These are phyloP conservation scores for Meteorus colon DNA, from an alignment of 2,888 invertebrate genomes.

Conservation along the genomic window DNA sequence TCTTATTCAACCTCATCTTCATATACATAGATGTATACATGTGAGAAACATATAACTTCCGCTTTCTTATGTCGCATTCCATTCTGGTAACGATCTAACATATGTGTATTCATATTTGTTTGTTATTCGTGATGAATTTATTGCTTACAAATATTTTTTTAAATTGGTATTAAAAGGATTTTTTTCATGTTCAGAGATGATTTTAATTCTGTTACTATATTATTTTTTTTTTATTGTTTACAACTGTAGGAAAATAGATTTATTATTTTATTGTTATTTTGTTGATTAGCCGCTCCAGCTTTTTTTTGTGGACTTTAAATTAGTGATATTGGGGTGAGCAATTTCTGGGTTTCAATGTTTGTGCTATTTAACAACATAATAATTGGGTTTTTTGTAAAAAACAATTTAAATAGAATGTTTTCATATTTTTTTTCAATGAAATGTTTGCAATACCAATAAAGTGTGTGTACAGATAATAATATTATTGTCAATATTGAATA, in stretches of 20 bases:
- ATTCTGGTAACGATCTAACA: background rate
- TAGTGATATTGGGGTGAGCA: no score
- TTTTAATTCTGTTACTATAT: background rate
- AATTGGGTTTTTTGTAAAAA: no score
- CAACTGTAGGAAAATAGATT: background rate
- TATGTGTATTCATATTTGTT: background rate
- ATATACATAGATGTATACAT: background rate
- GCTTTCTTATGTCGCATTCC: constrained; percentile 21
- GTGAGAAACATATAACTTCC: constrained; percentile 27
- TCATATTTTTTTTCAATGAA: no score
- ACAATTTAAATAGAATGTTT: no score
- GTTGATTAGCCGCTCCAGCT: no score
- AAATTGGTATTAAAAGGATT: background rate
- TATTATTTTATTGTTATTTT: no score
- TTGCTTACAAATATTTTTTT: background rate
- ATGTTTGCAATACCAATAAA: no score
- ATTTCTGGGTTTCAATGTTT: no score
- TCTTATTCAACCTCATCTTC: constrained; percentile 10
- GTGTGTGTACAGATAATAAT: no score
- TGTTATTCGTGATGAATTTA: background rate
- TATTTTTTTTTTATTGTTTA: background rate
- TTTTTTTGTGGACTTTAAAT: no score
- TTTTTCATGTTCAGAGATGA: background rate
- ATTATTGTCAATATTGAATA: no score
- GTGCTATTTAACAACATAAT: no score